Evolutionary conservation across 2,888 invertebrate species (phyloP).

Genomic region (Bombyx huttoni): DNA sequence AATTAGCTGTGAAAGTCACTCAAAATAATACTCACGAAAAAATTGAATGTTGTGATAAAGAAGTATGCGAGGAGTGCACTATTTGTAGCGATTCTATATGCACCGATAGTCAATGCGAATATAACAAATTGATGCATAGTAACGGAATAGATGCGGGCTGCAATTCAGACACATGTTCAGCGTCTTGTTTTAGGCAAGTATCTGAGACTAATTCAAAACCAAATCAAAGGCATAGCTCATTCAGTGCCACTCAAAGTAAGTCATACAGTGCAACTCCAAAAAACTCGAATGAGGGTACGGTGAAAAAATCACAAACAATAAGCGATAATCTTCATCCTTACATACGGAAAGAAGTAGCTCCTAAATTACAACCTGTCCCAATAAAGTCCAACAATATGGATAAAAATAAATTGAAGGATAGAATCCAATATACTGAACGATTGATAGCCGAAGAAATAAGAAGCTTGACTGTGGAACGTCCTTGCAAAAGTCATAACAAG

Average conservation of each 20-base stretch:
- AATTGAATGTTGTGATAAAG: constrained; percentile 68
- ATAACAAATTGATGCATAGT: constrained; percentile 58
- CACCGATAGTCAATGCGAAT: constrained; percentile 65
- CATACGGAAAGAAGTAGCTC: constrained; percentile 60
- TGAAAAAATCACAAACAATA: constrained; percentile 62
- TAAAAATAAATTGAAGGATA: constrained; percentile 52
- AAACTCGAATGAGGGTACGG: constrained; percentile 38
- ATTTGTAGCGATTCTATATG: constrained; percentile 67
- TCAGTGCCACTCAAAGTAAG: constrained; percentile 59
- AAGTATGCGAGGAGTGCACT: constrained; percentile 64
- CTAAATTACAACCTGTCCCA: constrained; percentile 27
- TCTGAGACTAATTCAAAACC: constrained; percentile 40
- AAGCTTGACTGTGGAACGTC: constrained; percentile 52
- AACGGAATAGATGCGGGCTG: constrained; percentile 57
- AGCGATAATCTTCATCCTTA: constrained; percentile 65
- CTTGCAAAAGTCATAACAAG: constrained; percentile 44
- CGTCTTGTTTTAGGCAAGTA: constrained; percentile 53
- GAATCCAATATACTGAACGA: constrained; percentile 65
- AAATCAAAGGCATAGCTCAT: constrained; percentile 61
- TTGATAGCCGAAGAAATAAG: constrained; percentile 62
- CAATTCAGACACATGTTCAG: constrained; percentile 56
- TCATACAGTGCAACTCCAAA: constrained; percentile 38
- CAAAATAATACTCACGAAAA: constrained; percentile 56
- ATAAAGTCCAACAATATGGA: constrained; percentile 32
- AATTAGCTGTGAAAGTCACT: constrained; percentile 70